Base-by-base conservation (phyloP, 2,888 invertebrate species). In the Cosmorhoe ocellata region DNA sequence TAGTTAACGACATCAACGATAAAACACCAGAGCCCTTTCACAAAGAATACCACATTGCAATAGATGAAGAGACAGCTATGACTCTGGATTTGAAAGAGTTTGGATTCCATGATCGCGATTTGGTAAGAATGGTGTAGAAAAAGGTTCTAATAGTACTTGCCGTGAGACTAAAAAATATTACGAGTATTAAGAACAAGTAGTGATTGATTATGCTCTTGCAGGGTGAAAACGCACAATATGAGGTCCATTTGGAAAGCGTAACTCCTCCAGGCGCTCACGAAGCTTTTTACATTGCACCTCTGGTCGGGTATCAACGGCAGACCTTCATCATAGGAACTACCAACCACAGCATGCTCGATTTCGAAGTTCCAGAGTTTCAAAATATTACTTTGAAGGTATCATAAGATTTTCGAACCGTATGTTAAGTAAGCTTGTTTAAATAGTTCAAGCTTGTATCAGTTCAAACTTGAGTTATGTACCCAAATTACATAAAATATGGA, bases 1-100 rank as follows among this genome's bases (percentile, higher is more conserved):
- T 91, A 47, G 83, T 91, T 1, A 79, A 91, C 38, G 91, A 91
- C 57, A 81, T 93, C 22, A 95, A 96, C 70, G 94, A 96, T 70
- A 92, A 95, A 66, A 67, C 65, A 9, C 95, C 95, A 0, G 64
- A 68, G 59, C 91, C 93, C 0, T 64, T 82, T 9, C 67, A 80
- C 0, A 13, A 61, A 0, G 76, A 75, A 3, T 84, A 87, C 51
- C 49, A 39, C 4, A 74, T 91, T 3, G 51, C 61, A 0, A 91
- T 93, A 31, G 63, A 74, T 8, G 94, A 93, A 71, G 92, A 91
- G 65, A 92, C 84, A 2, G 84, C 90, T 6, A 68, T 84, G 66
- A 89, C 89, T 0, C 69, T 92, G 1, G 74, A 79, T 54, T 87
- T 92, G 51, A 66, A 85, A 9, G 71, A 84, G 1, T 92, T 93